A percentile compares a stretch with the other conserved stretches of the same genome.
phyloP scores from a whole-genome alignment of 2,888 invertebrate genomes.

The Shargacucullia verbasci region DNA sequence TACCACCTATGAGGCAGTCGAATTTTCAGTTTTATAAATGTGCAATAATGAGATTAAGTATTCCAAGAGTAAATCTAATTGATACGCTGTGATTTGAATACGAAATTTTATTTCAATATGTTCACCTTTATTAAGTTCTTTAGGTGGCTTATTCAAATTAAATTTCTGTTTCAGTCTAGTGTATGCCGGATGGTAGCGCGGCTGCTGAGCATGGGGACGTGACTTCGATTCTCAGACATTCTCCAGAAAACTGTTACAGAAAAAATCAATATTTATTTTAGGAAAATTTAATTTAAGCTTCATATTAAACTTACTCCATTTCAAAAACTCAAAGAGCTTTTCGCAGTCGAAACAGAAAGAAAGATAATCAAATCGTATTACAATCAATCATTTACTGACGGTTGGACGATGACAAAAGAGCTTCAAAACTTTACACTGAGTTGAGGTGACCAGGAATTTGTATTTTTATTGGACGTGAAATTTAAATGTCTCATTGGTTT shows the following conservation, averaged over 20 bases:
- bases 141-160: background rate
- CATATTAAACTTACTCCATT: slow-evolving; percentile 42
- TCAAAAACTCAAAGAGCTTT: slow-evolving; percentile 30
- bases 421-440: slow-evolving; percentile 44
- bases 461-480: background rate
- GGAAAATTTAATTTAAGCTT: slow-evolving; percentile 23
- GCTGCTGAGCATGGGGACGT: no score
- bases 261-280: background rate
- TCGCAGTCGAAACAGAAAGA: slow-evolving; percentile 17
- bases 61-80: slow-evolving; percentile 6
- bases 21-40: background rate
- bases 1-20: no score
- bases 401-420: slow-evolving; percentile 38
- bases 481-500: no score
- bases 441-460: slow-evolving; percentile 18
- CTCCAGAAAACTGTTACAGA: background rate
- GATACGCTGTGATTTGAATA: slow-evolving; percentile 9
- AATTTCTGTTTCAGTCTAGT: no score
- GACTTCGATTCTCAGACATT: no score
- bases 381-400: slow-evolving; percentile 48
- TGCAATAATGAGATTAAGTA: slow-evolving; percentile 1
- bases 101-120: slow-evolving; percentile 1
- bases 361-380: slow-evolving; percentile 42
- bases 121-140: no score
- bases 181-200: no score